phyloP scores from a whole-genome alignment of 2,113 vertebrate genomes.

The Caranx ignobilis region DNA sequence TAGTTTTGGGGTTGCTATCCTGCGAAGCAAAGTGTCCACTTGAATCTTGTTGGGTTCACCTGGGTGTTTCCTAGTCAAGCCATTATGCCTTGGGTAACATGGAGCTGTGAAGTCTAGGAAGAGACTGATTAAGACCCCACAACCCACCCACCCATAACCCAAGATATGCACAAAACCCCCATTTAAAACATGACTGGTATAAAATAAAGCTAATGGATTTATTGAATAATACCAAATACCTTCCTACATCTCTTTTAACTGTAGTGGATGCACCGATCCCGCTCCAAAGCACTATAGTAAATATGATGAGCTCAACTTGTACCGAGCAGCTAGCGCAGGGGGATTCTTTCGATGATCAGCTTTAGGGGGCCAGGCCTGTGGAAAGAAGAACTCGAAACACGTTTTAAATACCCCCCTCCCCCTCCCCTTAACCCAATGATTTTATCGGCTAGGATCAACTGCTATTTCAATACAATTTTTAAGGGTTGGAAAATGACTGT shows the following conservation, averaged over 20 bases:
- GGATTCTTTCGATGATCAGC: conserved; percentile 69
- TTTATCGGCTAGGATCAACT: conserved; percentile 1
- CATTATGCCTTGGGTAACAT: conserved; percentile 66
- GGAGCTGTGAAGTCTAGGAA: conserved; percentile 86
- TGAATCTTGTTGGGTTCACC: conserved; percentile 59
- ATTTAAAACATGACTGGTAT: conserved; percentile 29
- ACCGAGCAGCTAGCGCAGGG: conserved; percentile 60
- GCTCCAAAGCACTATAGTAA: conserved; percentile 69
- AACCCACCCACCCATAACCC: conserved; percentile 61
- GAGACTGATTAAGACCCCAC: conserved; percentile 82
- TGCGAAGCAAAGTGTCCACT: conserved; percentile 72
- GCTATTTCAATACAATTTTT: conserved; percentile 12
- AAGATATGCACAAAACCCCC: conserved; percentile 44
- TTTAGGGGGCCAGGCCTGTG: conserved; percentile 79
- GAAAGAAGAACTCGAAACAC: conserved; percentile 82
- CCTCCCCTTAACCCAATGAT: conserved; percentile 32
- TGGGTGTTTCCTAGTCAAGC: conserved; percentile 72
- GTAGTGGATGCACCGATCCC: conserved; percentile 60
- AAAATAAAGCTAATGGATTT: conserved; percentile 24
- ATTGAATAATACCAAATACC: conserved; percentile 71
- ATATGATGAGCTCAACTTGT: conserved; percentile 65
- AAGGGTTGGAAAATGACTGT: neutral
- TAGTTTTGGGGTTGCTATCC: conserved; percentile 73
- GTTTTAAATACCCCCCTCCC: conserved; percentile 70
- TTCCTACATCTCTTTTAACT: conserved; percentile 76